phyloP scores from a whole-genome alignment of 2,113 vertebrate genomes.

The Scartelaos histophorus region DNA sequence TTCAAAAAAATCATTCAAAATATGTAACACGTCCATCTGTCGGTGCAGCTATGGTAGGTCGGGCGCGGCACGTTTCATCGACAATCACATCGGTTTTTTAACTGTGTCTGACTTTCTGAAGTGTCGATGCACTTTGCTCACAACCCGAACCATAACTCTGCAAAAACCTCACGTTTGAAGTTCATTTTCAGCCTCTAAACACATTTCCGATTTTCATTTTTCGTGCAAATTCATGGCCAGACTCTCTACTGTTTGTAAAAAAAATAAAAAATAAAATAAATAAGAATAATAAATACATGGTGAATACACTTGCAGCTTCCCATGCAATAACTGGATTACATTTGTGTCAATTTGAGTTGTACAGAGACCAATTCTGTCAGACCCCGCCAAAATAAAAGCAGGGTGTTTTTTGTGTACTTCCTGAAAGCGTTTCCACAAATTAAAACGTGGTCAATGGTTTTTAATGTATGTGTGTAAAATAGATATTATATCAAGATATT shows the following conservation, averaged over 20 bases:
- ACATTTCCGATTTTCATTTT: background rate
- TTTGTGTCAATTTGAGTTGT: background rate
- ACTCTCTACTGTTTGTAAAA: too few species aligned
- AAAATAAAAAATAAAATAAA: too few species aligned
- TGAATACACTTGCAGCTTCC: background rate
- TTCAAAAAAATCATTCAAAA: constrained; percentile 14
- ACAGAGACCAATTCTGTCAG: background rate
- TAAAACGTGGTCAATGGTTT: background rate
- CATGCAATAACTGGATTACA: background rate
- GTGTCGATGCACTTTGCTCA: constrained; percentile 35
- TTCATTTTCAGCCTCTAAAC: too few species aligned
- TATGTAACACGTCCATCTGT: constrained; percentile 51
- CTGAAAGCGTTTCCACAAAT: constrained; percentile 3
- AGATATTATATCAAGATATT: constrained; percentile 5
- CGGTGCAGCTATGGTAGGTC: constrained; percentile 66
- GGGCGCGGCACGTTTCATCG: constrained; percentile 26
- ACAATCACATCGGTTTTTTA: background rate
- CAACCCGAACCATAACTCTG: background rate
- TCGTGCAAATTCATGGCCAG: too few species aligned
- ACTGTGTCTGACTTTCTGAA: constrained; percentile 5
- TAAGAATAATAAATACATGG: background rate
- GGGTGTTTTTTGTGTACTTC: background rate
- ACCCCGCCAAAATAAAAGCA: background rate
- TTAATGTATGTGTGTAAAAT: constrained; percentile 6
- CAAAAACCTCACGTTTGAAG: background rate